Conservation (phyloP, 2,797 vertebrate species). For the Salmo trutta region DNA sequence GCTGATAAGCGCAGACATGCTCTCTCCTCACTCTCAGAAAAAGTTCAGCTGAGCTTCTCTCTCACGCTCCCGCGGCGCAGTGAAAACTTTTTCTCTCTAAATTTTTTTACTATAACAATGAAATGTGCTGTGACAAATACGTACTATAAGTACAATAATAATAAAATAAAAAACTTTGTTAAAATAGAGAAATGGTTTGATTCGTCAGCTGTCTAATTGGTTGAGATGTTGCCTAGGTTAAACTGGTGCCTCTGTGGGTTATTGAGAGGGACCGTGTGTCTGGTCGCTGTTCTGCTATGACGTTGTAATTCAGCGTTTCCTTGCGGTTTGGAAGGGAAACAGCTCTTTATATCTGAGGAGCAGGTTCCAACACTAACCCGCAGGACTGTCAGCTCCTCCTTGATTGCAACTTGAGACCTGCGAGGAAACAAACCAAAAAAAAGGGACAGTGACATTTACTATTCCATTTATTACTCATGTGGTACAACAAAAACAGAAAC, state of each 20-base stretch:
- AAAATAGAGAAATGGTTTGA: slow-evolving; percentile 7
- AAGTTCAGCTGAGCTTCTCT: slow-evolving; percentile 69
- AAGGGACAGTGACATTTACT: slow-evolving; percentile 58
- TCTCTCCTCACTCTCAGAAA: slow-evolving; percentile 80
- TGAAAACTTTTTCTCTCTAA: no score
- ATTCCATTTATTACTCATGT: slow-evolving; percentile 52
- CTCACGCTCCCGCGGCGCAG: slow-evolving; percentile 71
- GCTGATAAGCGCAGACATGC: slow-evolving; percentile 86
- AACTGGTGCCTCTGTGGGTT: slow-evolving; percentile 39
- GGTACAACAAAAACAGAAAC: slow-evolving; percentile 45
- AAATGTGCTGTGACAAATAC: neutral
- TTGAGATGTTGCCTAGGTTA: neutral
- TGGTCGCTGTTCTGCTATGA: slow-evolving; percentile 59
- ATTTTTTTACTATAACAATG: slow-evolving; percentile 4
- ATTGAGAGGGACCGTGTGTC: slow-evolving; percentile 49
- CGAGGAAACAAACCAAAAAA: slow-evolving; percentile 26
- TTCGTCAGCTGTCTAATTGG: slow-evolving; percentile 11
- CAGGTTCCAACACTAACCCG: slow-evolving; percentile 81
- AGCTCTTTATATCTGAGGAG: slow-evolving; percentile 80
- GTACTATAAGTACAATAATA: neutral
- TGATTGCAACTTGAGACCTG: slow-evolving; percentile 76
- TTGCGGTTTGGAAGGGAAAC: slow-evolving; percentile 60
- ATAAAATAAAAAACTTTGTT: neutral
- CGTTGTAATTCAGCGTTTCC: slow-evolving; percentile 76
- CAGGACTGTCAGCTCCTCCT: slow-evolving; percentile 86